Evolutionary conservation across 92 coral and sea anemone genomes (phyloP).

Genomic region (Muricea muricata): DNA sequence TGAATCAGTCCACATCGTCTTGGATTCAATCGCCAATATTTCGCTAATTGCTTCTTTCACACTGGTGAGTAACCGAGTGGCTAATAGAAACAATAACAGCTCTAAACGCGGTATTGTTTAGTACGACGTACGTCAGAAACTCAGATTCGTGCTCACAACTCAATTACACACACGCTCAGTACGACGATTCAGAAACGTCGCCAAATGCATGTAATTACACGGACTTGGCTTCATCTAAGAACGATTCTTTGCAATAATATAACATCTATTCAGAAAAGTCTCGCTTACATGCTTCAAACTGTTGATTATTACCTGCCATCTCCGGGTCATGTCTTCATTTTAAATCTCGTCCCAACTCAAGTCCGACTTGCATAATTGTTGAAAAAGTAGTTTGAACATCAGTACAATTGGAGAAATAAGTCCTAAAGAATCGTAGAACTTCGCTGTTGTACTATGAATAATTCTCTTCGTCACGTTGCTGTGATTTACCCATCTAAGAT

Average conservation of each 20-base stretch:
- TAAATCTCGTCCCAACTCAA: conserved; percentile 43
- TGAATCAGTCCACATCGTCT: conserved; percentile 1
- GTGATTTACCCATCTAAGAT: not conserved
- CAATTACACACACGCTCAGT: conserved; percentile 50
- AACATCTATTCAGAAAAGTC: conserved; percentile 30
- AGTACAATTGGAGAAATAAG: conserved; percentile 33
- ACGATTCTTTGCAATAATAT: too few relatives aligned
- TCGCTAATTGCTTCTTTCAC: too few relatives aligned
- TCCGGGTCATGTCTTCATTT: conserved; percentile 10
- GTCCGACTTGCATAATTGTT: too few relatives aligned
- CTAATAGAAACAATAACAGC: not conserved
- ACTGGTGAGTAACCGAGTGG: not conserved
- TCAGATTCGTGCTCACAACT: conserved; percentile 21
- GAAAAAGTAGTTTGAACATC: too few relatives aligned
- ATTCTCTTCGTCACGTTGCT: conserved; percentile 39
- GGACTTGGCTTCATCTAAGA: too few relatives aligned
- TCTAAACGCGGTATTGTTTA: conserved; percentile 21
- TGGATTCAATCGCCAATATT: not conserved
- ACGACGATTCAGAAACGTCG: conserved; percentile 47
- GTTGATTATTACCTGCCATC: conserved; percentile 23
- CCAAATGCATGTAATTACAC: too few relatives aligned
- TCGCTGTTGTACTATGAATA: conserved; percentile 25
- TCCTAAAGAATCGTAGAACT: conserved; percentile 55
- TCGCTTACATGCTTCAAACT: too few relatives aligned
- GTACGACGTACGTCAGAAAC: not conserved